Base-by-base conservation (phyloP, 1,140 invertebrate species). In the Lucilia sericata region DNA sequence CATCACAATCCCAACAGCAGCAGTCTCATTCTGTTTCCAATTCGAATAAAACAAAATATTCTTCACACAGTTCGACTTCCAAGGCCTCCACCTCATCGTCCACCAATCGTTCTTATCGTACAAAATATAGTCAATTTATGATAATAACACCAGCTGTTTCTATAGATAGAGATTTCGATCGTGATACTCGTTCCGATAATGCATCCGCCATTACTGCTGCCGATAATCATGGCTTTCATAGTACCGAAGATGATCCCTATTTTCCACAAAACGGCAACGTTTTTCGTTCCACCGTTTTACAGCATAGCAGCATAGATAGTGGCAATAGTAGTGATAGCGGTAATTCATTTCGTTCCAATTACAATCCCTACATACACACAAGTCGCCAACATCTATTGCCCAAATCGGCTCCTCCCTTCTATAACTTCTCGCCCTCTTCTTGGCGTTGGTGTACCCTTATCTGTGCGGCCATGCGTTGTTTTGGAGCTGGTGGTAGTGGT, bases 101-200 rank as follows among this genome's bases (percentile, higher is more conserved):
- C 14, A 34, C 84, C 74, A 36, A 87, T 86, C 75, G 78, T 34
- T 85, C 83, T 5, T 83, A 86, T 84, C 84, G 84, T 87, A 87
- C 84, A n/a, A 91, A 90, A 85, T 90, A 90, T 51, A 88, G 88
- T 88, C 89, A 91, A 91, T 91, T 89, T 86, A 89, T 91, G 90
- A 90, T 91, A 85, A 90, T 91, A 60, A 91, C 90, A 84, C 90
- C 90, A 83, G 90, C 90, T 76, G 90, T 91, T 36, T 89, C 90
- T 34, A 91, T 91, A 65, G 90, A 91, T 87, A 88, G 90, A 30
- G 87, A 91, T 85, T 89, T 88, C 82, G 88, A 91, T 21, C 86
- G 90, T 74, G 76, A 84, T 47, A 80, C 78, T 5, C 49, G 83
- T 19, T 80, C 70, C 5, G 74, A 51, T 19, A 82, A 55, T 78